phyloP scores from a whole-genome alignment of 2,888 invertebrate species.

The Ochropleura leucogaster region DNA sequence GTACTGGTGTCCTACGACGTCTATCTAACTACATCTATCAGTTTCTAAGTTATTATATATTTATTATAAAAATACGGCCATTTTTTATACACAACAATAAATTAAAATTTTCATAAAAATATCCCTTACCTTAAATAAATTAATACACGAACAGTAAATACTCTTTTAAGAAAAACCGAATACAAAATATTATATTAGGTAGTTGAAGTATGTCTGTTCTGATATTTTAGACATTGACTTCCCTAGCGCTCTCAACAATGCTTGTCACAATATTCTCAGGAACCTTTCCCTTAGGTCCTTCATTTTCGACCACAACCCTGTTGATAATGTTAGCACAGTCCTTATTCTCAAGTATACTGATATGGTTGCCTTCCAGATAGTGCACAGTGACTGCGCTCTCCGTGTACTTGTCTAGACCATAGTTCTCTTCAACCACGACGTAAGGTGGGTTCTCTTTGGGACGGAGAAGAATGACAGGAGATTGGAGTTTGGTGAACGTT shows the following conservation, averaged over 20 bases:
- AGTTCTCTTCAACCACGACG: constrained; percentile 91
- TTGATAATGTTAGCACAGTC: constrained; percentile 92
- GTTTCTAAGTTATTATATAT: constrained; percentile 65
- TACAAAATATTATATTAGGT: constrained; percentile 18
- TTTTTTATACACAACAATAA: constrained; percentile 64
- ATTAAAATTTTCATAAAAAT: constrained; percentile 34
- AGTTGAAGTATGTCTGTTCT: background rate
- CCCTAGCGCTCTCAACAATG: constrained; percentile 82
- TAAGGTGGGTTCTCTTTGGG: constrained; percentile 90
- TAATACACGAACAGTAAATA: constrained; percentile 50
- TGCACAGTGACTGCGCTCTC: constrained; percentile 90
- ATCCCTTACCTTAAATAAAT: constrained; percentile 60
- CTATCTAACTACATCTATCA: constrained; percentile 60
- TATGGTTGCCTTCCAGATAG: constrained; percentile 93
- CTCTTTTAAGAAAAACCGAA: constrained; percentile 35
- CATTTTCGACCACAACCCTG: constrained; percentile 74
- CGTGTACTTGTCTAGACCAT: constrained; percentile 91
- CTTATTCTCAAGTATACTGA: constrained; percentile 92
- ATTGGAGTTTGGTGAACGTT: constrained; percentile 86
- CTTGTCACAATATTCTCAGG: constrained; percentile 79
- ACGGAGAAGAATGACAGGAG: constrained; percentile 91
- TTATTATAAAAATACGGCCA: constrained; percentile 74
- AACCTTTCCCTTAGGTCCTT: constrained; percentile 72
- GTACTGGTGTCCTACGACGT: constrained; percentile 83
- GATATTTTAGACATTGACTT: constrained; percentile 70